A percentile compares a stretch with the other conserved stretches of the same genome.
phyloP scores from a whole-genome alignment of 2,888 invertebrate genomes.

The Andrena hattorfiana region DNA sequence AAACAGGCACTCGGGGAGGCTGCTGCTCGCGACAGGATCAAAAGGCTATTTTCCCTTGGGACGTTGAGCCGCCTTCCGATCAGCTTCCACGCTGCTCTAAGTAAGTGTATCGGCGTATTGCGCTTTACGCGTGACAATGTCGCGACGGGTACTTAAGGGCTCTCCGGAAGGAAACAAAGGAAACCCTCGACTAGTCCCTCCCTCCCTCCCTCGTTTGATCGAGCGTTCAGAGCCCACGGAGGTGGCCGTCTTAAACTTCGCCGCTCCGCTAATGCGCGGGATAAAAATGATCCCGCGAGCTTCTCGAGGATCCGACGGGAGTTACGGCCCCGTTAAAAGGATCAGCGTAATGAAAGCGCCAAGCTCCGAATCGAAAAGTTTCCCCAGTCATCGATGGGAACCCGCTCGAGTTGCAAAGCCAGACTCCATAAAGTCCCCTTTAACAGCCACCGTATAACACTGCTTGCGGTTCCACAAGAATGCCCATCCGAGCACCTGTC shows the following conservation, averaged over 20 bases:
- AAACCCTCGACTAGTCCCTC: constrained; percentile 12
- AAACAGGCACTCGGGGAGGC: constrained; percentile 42
- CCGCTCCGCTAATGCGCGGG: constrained; percentile 25
- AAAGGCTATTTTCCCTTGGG: constrained; percentile 50
- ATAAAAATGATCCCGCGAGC: constrained; percentile 46
- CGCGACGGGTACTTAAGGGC: constrained; percentile 45
- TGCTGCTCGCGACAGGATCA: constrained; percentile 53
- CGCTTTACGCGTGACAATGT: constrained; percentile 47
- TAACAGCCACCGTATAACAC: background rate
- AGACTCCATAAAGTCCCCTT: background rate
- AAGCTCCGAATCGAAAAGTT: constrained; percentile 3
- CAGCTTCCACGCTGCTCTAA: constrained; percentile 31
- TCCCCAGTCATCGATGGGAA: constrained; percentile 6
- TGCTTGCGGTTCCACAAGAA: background rate
- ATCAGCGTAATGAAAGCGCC: constrained; percentile 40
- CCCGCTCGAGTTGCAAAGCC: background rate
- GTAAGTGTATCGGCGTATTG: constrained; percentile 51
- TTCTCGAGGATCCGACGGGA: constrained; percentile 19
- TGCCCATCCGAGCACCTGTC: background rate
- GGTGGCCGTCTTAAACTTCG: constrained; percentile 21
- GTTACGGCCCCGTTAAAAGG: constrained; percentile 44
- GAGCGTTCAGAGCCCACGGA: constrained; percentile 1
- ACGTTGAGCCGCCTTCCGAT: constrained; percentile 30
- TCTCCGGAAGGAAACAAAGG: constrained; percentile 35
- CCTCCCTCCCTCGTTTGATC: constrained; percentile 13